Conservation (phyloP, 2,113 vertebrate genomes). For the Ibidorhyncha struthersii region DNA sequence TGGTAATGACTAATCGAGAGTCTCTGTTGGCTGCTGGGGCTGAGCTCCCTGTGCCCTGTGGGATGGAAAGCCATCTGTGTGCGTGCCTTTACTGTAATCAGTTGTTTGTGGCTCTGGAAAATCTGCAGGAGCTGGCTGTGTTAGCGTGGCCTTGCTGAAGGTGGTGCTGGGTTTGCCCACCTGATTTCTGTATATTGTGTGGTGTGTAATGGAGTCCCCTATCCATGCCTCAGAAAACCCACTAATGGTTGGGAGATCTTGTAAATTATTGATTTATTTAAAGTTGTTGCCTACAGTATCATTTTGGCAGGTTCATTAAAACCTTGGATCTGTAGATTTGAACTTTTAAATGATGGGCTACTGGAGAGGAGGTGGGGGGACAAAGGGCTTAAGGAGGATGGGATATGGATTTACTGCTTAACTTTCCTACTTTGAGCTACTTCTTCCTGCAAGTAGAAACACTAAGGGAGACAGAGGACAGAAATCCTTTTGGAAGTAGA, state of each 20-base stretch:
- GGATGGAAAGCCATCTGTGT: conserved; percentile 11
- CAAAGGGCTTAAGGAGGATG: background rate
- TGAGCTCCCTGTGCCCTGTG: background rate
- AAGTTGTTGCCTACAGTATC: background rate
- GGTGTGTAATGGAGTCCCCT: background rate
- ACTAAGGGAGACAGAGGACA: background rate
- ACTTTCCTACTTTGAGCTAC: background rate
- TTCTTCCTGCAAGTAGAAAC: background rate
- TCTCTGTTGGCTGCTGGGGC: background rate
- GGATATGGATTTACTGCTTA: background rate
- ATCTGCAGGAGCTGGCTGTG: background rate
- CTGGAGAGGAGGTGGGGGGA: background rate
- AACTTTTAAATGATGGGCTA: background rate
- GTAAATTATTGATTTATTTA: background rate
- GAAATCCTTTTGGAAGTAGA: background rate
- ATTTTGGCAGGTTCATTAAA: background rate
- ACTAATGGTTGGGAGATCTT: background rate
- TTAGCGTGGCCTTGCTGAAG: background rate
- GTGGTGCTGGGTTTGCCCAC: background rate
- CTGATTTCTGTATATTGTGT: background rate
- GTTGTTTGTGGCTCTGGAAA: background rate
- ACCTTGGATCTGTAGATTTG: background rate
- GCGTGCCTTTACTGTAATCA: background rate
- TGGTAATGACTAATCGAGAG: background rate
- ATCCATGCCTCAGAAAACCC: background rate